Evolutionary conservation across 2,888 invertebrate genomes (phyloP).

Genomic region (Euproctis similis): DNA sequence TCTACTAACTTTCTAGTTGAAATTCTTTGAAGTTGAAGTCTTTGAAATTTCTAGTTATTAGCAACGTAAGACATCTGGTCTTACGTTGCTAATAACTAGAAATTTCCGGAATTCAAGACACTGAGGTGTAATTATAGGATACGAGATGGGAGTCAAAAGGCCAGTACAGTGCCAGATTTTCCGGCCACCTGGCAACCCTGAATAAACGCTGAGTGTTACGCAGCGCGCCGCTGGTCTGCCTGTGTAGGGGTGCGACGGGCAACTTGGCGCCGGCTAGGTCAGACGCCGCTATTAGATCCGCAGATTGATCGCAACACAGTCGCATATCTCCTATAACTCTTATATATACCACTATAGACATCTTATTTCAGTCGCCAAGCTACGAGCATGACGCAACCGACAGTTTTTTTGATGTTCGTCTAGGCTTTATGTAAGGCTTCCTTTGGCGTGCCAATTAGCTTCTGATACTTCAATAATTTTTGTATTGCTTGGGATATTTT

Average conservation of each 20-base stretch:
- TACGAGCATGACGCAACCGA: conserved; percentile 25
- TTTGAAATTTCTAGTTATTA: too few species aligned
- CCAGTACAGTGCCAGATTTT: too few species aligned
- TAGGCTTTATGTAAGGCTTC: conserved; percentile 48
- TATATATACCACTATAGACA: conserved; percentile 30
- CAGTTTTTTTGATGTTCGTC: conserved; percentile 29
- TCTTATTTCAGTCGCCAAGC: conserved; percentile 35
- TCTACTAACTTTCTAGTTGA: too few species aligned
- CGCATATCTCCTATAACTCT: conserved; percentile 47
- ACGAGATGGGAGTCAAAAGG: too few species aligned
- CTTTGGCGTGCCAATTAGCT: conserved; percentile 35
- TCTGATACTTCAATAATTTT: conserved; percentile 9
- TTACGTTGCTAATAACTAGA: too few species aligned
- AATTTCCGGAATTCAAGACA: too few species aligned
- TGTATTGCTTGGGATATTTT: conserved; percentile 12
- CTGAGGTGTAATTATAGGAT: too few species aligned
- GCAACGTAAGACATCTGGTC: too few species aligned
- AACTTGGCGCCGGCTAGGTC: conserved; percentile 62
- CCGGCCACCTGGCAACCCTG: too few species aligned
- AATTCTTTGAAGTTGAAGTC: too few species aligned
- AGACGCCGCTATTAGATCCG: conserved; percentile 58
- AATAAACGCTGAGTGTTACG: conserved; percentile 32
- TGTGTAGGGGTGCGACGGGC: conserved; percentile 44
- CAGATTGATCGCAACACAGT: conserved; percentile 64
- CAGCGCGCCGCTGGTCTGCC: conserved; percentile 25